Conservation (phyloP, 2,797 vertebrate genomes). For the Spheniscus humboldti region DNA sequence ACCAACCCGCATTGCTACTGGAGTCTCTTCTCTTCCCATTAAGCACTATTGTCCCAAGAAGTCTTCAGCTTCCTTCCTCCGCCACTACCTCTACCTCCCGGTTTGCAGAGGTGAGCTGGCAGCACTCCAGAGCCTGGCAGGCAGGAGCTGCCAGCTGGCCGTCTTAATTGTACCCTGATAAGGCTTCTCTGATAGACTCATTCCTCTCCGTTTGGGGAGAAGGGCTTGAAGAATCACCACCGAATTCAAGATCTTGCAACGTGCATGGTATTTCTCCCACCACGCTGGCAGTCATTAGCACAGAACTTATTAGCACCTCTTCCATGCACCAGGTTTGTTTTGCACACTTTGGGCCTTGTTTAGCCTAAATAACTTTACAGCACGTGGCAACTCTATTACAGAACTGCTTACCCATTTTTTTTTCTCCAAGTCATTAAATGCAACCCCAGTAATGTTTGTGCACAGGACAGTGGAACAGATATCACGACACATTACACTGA, state of each 20-base stretch:
- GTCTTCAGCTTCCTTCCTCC: not conserved
- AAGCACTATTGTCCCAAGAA: fast-evolving
- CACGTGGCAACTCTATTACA: not conserved
- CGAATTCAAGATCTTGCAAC: not conserved
- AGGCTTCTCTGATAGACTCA: not conserved
- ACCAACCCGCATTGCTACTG: fast-evolving
- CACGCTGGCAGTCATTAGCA: fast-evolving
- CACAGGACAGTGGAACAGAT: not conserved
- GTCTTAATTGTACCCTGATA: not conserved
- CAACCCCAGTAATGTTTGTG: not conserved
- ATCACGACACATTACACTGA: not conserved
- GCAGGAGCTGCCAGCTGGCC: not conserved
- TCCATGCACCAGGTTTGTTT: not conserved
- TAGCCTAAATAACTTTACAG: not conserved
- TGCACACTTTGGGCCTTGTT: not conserved
- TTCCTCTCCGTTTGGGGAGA: not conserved
- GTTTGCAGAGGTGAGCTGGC: not conserved
- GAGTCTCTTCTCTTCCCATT: not conserved
- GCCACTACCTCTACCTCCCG: not conserved
- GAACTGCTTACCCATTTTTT: not conserved
- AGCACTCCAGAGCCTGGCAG: not conserved
- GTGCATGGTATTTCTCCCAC: not conserved
- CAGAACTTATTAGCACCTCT: not conserved
- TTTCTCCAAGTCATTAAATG: not conserved
- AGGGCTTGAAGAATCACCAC: not conserved